Evolutionary conservation across 2,888 invertebrate genomes (phyloP), one percentile per base, ranked within the genome.

Genomic region (Rhimphoctona megacephalus): DNA sequence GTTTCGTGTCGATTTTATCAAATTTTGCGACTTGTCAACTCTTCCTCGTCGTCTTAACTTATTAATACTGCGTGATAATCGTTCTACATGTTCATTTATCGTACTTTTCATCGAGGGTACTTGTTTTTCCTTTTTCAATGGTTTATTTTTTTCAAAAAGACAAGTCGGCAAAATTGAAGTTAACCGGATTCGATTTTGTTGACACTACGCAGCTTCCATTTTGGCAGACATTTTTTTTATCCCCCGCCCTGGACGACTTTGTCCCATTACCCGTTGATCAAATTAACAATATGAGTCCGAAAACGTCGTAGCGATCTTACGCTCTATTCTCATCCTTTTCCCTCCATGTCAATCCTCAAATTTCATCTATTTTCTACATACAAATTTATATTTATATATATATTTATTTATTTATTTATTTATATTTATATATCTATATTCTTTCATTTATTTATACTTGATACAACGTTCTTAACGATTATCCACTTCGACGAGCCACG

Each of bases 11-110:
- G 70, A 70, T 25, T 61, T 61, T 49, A 22, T 30, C 54, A 57
- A 79, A 73, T 17, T 78, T 81, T 73, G 57, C 84, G 81, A 86
- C 85, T 74, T 52, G 74, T 43, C 67, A 67, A 81, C 61, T 77
- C 82, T 64, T 83, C 78, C 74, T 86, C 78, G 73, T 89, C 88
- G 85, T 85, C 92, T 93, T 93, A 89, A 83, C 90, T 90, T 93
- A 93, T 92, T 94, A 93, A 94, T 94, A 94, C 94, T 93, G 94
- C 90, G 91, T 91, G 91, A 93, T 91, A 92, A 93, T 91, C 90
- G 66, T 76, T 91, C 91, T 92, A 86, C 69, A 2, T 30, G 57
- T 81, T 81, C 70, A 72, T 67, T 74, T 76, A 76, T 76, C 80
- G 66, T 72, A 79, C 30, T 43, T 78, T 52, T 85, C 72, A 70